Conservation (phyloP, 2,888 invertebrate species). For the Megamerina dolium region DNA sequence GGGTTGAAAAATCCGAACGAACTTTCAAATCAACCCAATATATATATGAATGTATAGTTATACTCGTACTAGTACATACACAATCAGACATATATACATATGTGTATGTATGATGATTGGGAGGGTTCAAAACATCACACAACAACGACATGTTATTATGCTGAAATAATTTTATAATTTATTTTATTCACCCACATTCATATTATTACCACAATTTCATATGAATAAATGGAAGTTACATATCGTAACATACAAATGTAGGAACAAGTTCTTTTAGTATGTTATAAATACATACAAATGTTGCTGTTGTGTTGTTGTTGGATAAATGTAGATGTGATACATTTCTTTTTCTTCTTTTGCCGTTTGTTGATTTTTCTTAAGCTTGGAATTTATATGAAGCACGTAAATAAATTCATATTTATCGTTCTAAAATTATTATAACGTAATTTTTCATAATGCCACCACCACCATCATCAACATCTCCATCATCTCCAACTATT, state of each 20-base stretch:
- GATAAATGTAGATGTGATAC: background rate
- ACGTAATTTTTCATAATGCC: constrained; percentile 32
- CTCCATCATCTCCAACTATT: background rate
- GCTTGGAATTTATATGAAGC: constrained; percentile 15
- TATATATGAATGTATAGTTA: too few species aligned
- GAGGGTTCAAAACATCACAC: constrained; percentile 11
- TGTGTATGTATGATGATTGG: background rate
- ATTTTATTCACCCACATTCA: constrained; percentile 33
- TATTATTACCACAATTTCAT: background rate
- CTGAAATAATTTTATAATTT: constrained; percentile 48
- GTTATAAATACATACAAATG: too few species aligned
- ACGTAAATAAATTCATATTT: constrained; percentile 35
- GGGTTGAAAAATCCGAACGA: too few species aligned
- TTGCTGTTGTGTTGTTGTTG: constrained; percentile 1
- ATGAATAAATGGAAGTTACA: too few species aligned
- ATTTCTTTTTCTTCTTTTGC: constrained; percentile 1
- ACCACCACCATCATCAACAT: constrained; percentile 17
- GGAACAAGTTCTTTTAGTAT: too few species aligned
- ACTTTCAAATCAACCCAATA: too few species aligned
- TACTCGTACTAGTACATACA: too few species aligned
- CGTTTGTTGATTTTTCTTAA: background rate
- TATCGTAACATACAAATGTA: too few species aligned
- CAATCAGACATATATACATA: constrained; percentile 31
- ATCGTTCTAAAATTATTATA: constrained; percentile 35
- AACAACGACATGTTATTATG: constrained; percentile 44